Base-by-base conservation (phyloP, 2,113 vertebrate species). In the Dissostichus mawsoni region DNA sequence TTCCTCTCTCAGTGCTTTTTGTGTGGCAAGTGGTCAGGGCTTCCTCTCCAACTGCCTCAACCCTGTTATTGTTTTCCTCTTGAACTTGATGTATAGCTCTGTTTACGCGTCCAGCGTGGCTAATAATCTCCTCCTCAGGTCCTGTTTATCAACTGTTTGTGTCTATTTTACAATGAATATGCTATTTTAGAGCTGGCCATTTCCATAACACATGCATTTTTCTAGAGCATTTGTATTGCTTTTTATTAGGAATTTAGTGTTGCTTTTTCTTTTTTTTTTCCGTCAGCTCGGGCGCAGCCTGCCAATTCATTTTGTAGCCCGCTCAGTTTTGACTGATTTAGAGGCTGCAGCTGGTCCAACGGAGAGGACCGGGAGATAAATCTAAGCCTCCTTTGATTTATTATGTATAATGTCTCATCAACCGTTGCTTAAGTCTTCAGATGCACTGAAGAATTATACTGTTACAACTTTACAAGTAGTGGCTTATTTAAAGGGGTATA, bases 1-100 rank as follows among this genome's bases (percentile, higher is more conserved):
- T 62, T 47, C 50, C 9, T 81, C 81, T 81, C 71, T 52, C 67
- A 81, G 53, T 56, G 65, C 78, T 72, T 74, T 69, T 55, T 68
- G 70, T 51, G 56, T 74, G 76, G 71, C 73, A 72, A 73, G 79
- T 66, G 76, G 87, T 85, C 85, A 82, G 77, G 65, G 66, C 48
- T 85, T 82, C 78, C 70, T 88, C 79, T 87, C 74, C 33, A 62
- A 87, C 80, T 36, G 78, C 84, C 77, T 86, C 78, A 74, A 68
- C 61, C 74, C 63, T 87, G 89, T 93, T 90, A 85, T 91, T 94
- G 90, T 92, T 92, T 90, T 87, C 64, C 81, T 88, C 84, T 84
- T 92, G 90, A 94, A 93, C 88, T 92, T 95, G 92, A 95, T 95
- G 91, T 91, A 94, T 94, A 76, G 86, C 89, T 89, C 81, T 94